phyloP scores from a whole-genome alignment of 2,888 invertebrate genomes.

The Salpingus planirostris region DNA sequence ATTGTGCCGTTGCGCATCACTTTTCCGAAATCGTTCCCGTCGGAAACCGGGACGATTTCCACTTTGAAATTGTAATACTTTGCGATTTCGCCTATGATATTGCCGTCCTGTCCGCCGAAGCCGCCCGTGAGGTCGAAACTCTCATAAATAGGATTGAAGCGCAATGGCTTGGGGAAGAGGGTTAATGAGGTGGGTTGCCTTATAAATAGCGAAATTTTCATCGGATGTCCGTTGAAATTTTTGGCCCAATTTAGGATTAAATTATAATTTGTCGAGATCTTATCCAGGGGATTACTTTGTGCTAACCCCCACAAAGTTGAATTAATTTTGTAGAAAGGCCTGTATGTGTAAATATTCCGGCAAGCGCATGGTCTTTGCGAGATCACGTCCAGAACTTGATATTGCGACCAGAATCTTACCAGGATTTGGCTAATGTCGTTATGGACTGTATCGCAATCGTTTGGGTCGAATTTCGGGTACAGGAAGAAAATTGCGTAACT shows the following conservation, averaged over 20 bases:
- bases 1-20: conserved; percentile 5
- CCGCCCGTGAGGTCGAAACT: conserved; percentile 14
- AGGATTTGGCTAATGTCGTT: conserved; percentile 6
- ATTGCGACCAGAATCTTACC: conserved; percentile 15
- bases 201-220: conserved; percentile 34
- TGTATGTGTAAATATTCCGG: conserved; percentile 14
- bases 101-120: conserved; percentile 35
- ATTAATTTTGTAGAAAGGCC: conserved; percentile 14
- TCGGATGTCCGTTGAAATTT: conserved; percentile 33
- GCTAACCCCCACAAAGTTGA: conserved; percentile 11
- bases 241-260: conserved; percentile 15
- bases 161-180: conserved; percentile 11
- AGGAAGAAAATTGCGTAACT: conserved; percentile 1
- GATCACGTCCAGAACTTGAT: conserved; percentile 14
- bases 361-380: conserved; percentile 15
- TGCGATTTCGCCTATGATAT: conserved; percentile 1
- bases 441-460: background rate
- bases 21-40: conserved; percentile 8
- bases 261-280: conserved; percentile 6
- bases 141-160: conserved; percentile 9
- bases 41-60: background rate
- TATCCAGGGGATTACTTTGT: conserved; percentile 4
- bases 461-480: background rate
- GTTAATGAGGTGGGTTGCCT: conserved; percentile 14
- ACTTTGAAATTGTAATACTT: conserved; percentile 3